Conservation (phyloP, 2,888 invertebrate genomes). For the Argynnis bischoffii region DNA sequence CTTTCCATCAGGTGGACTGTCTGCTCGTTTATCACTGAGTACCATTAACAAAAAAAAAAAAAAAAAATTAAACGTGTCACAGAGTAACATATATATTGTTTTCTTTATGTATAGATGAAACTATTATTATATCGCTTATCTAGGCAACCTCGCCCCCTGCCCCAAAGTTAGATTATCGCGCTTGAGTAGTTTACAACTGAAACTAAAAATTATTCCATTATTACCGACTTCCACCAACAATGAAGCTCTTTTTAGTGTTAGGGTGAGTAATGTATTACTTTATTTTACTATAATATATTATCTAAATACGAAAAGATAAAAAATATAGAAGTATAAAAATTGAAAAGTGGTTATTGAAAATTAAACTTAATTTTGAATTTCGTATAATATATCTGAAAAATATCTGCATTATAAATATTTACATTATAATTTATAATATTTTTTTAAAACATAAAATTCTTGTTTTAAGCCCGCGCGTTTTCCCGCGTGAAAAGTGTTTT, state of each 20-base stretch:
- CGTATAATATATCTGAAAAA: no score
- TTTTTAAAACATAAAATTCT: no score
- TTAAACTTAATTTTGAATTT: no score
- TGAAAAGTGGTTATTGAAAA: no score
- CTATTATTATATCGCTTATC: constrained; percentile 11
- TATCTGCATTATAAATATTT: no score
- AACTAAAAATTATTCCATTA: not conserved
- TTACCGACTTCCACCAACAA: constrained; percentile 1
- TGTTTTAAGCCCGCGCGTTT: no score
- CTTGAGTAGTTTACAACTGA: constrained; percentile 13
- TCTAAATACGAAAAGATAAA: not conserved
- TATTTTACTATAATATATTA: not conserved
- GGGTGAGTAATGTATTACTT: constrained; percentile 8
- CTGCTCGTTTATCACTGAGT: no score
- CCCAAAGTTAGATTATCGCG: constrained; percentile 1
- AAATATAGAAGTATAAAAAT: not conserved
- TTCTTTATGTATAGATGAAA: not conserved
- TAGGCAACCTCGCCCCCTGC: not conserved
- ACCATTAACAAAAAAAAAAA: no score
- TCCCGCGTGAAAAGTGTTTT: no score
- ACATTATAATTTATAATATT: no score
- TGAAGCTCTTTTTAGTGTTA: constrained; percentile 18
- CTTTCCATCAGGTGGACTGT: no score
- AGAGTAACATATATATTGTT: not conserved
- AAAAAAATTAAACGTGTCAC: not conserved